phyloP scores from a whole-genome alignment of 2,113 vertebrate species.

The Campylorhamphus procurvoides region DNA sequence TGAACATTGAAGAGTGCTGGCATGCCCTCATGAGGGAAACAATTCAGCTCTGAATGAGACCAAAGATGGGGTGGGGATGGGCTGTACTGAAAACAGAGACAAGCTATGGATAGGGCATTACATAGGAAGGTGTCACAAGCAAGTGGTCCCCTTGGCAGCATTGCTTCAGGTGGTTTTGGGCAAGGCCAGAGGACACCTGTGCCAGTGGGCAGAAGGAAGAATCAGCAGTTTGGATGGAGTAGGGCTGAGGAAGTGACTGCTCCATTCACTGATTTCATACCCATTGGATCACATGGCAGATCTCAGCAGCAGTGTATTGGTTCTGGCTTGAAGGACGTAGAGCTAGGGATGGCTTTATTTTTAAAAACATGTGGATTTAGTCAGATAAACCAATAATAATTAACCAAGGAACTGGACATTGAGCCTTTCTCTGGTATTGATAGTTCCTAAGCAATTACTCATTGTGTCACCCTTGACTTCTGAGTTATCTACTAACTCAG shows the following conservation, averaged over 20 bases:
- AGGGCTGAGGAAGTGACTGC: not conserved
- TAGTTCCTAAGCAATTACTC: not conserved
- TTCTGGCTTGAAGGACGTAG: not conserved
- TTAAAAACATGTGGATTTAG: conserved; percentile 11
- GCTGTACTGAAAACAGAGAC: not conserved
- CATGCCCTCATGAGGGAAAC: not conserved
- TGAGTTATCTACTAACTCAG: not conserved
- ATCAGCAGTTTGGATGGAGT: not conserved
- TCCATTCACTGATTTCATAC: not conserved
- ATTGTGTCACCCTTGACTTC: conserved; percentile 15
- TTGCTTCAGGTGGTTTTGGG: not conserved
- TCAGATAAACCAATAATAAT: conserved; percentile 56
- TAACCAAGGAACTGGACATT: conserved; percentile 57
- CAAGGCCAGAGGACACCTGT: not conserved
- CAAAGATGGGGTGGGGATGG: not conserved
- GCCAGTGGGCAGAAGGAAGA: not conserved
- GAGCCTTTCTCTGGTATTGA: not conserved
- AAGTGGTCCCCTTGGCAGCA: not conserved
- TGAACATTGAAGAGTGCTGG: not conserved
- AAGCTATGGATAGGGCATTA: not conserved
- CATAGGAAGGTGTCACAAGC: not conserved
- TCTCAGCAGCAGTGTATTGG: not conserved
- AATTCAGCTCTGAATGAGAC: not conserved
- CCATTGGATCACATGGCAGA: not conserved
- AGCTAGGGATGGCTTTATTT: not conserved